These are phyloP conservation scores for Erebia epiphron DNA, from an alignment of 2,888 invertebrate genomes.

Conservation along the genomic window DNA sequence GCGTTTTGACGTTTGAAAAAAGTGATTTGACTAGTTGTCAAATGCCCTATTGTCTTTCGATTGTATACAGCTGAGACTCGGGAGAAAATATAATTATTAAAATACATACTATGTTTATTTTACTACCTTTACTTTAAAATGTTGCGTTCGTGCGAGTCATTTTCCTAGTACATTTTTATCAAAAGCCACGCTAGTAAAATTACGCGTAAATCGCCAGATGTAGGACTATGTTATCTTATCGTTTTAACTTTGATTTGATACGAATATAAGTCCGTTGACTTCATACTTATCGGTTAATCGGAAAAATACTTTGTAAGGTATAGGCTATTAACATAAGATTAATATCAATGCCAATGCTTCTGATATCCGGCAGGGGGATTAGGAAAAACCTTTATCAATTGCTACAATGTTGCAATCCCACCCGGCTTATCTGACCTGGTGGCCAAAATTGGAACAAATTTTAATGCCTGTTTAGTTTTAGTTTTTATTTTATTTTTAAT, in stretches of 20 bases:
- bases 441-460: no score
- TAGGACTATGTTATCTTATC: slow-evolving; percentile 1
- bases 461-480: no score
- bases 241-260: slow-evolving; percentile 4
- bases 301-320: not conserved
- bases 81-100: no score
- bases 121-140: not conserved
- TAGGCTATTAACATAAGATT: not conserved
- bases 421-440: no score
- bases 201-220: not conserved
- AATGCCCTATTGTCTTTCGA: no score
- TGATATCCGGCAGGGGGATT: no score
- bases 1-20: not conserved
- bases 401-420: no score
- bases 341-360: not conserved
- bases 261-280: not conserved
- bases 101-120: no score
- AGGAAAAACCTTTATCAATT: no score
- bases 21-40: no score
- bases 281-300: slow-evolving; percentile 4
- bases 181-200: not conserved
- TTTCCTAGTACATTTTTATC: not conserved
- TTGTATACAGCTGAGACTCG: no score
- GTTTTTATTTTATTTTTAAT: no score
- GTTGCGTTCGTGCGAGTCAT: not conserved